Conservation (phyloP, 2,888 invertebrate genomes). For the Napeogenes inachia region DNA sequence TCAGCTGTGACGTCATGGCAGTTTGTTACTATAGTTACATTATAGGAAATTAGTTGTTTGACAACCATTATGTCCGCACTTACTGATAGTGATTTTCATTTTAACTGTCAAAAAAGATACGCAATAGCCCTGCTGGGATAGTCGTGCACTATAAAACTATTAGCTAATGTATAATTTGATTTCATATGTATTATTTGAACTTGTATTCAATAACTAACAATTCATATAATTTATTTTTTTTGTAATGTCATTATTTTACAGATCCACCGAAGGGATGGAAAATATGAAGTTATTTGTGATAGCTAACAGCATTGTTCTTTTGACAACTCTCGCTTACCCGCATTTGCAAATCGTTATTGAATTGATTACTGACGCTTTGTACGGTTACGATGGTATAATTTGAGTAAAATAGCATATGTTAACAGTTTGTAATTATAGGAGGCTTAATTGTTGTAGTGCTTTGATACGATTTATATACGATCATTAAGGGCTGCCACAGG, state of each 20-base stretch:
- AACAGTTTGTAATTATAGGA: not conserved
- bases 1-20: no score
- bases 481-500: not conserved
- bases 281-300: slow-evolving; percentile 89
- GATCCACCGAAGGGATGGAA: slow-evolving; percentile 81
- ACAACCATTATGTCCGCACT: no score
- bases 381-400: slow-evolving; percentile 43
- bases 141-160: no score
- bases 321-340: slow-evolving; percentile 85
- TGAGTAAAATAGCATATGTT: slow-evolving; percentile 4
- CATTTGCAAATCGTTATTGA: slow-evolving; percentile 79
- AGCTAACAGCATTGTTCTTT: slow-evolving; percentile 84
- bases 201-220: not conserved
- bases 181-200: no score
- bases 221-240: not conserved
- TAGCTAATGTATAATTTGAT: no score
- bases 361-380: slow-evolving; percentile 72
- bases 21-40: no score
- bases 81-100: no score
- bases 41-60: no score
- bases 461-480: not conserved
- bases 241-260: slow-evolving; percentile 41
- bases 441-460: not conserved
- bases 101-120: no score
- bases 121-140: no score